Evolutionary conservation across 2,113 vertebrate species (phyloP), one percentile per base, ranked within the genome.

Genomic region (Serinus canaria): DNA sequence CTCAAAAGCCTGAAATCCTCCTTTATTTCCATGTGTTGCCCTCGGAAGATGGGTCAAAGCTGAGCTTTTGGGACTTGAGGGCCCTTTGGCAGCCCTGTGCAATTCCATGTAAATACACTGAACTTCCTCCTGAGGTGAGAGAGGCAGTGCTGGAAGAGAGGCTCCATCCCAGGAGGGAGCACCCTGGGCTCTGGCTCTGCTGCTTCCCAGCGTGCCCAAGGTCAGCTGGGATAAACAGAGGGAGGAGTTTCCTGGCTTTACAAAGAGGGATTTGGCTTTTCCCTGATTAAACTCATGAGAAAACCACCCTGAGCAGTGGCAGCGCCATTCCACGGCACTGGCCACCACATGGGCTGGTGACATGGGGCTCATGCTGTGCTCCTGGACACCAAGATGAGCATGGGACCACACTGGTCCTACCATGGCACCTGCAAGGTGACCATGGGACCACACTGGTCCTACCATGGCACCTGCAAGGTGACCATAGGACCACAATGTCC

Each of bases 381-480:
- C 4, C 4, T 16, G 69, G 67, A 50, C 50, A 67, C 14, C 10
- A 28, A 5, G 64, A 28, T 62, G 64, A 53, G 9, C 9, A 0
- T 58, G 43, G 60, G 15, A 85, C 50, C 50, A 15, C 2, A 1
- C 13, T 27, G 33, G 1, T 21, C 68, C 39, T 31, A 1, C 10
- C 1, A 4, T 4, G 25, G 39, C 70, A 83, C 72, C 63, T 69
- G 31, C 79, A 12, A 16, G n/a, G 24, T 41, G 76, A 41, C 44
- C 0, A 0, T 15, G 11, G 72, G 10, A 52, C n/a, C 1, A 1
- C 0, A 0, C 1, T 28, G n/a, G 81, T 53, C 31, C 56, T 5
- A 2, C 23, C 55, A 28, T 6, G 30, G 53, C 52, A 83, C 67
- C 62, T 69, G 4, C 16, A 13, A 16, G n/a, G 24, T 41, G 76